Evolutionary conservation across 2,888 invertebrate genomes (phyloP).

Genomic region (Erebia ligea): DNA sequence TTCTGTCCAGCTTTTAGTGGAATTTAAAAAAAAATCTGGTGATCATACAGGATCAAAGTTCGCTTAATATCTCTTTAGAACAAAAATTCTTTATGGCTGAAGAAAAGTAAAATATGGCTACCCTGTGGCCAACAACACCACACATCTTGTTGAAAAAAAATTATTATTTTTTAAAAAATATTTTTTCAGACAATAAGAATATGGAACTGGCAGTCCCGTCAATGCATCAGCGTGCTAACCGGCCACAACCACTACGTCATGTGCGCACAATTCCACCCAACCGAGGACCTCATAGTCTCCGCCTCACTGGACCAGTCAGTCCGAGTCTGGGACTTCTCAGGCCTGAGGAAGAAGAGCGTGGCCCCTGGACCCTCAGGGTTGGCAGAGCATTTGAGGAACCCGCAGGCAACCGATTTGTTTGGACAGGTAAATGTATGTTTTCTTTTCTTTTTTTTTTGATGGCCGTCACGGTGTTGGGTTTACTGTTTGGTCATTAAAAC

Average conservation of each 20-base stretch:
- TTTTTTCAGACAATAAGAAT: conserved; percentile 98
- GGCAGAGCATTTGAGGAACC: conserved; percentile 94
- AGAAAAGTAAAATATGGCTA: too few relatives aligned
- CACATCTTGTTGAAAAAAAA: too few relatives aligned
- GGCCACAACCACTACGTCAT: conserved; percentile 99
- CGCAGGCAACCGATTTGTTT: conserved; percentile 95
- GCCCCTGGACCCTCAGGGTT: conserved; percentile 96
- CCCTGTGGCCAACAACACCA: too few relatives aligned
- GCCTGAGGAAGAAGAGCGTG: conserved; percentile 97
- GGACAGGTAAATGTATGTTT: conserved; percentile 82
- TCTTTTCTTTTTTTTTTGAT: conserved; percentile 5
- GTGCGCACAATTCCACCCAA: conserved; percentile 99
- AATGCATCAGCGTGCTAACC: conserved; percentile 96
- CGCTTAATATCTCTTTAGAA: too few relatives aligned
- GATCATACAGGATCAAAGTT: too few relatives aligned
- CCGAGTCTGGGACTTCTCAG: conserved; percentile 99
- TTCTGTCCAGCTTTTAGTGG: too few relatives aligned
- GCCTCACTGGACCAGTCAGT: conserved; percentile 99
- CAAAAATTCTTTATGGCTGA: too few relatives aligned
- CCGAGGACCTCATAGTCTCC: conserved; percentile 98
- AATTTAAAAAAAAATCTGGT: too few relatives aligned
- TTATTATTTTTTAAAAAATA: conserved; percentile 38
- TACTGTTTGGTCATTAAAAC: not conserved
- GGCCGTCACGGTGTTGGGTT: conserved; percentile 5
- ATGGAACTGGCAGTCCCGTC: conserved; percentile 99